phyloP scores from a whole-genome alignment of 2,888 invertebrate species.

The Drosophila vallismaia region DNA sequence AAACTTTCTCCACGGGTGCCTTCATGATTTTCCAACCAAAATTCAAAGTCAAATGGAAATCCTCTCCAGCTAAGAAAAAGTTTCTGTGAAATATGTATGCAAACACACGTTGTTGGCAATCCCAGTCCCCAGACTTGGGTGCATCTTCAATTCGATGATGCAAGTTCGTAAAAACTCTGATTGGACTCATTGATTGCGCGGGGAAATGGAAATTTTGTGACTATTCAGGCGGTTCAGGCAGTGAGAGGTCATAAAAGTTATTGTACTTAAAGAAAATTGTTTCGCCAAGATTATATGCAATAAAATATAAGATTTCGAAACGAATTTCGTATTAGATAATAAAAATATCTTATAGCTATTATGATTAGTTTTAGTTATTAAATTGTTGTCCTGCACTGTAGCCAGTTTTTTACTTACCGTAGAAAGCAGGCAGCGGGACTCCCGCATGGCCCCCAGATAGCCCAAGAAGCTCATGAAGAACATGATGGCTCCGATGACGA shows the following conservation, averaged over 20 bases:
- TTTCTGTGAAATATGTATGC: slow-evolving; percentile 46
- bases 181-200: slow-evolving; percentile 35
- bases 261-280: too few species aligned
- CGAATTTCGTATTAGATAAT: too few species aligned
- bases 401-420: slow-evolving; percentile 85
- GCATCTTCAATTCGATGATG: slow-evolving; percentile 29
- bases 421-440: slow-evolving; percentile 88
- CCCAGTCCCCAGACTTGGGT: not conserved
- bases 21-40: slow-evolving; percentile 36
- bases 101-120: slow-evolving; percentile 28
- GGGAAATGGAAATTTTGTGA: slow-evolving; percentile 24
- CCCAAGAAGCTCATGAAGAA: slow-evolving; percentile 90
- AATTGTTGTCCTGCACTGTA: not conserved
- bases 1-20: slow-evolving; percentile 54
- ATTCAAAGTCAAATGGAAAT: slow-evolving; percentile 59
- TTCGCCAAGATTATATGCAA: too few species aligned
- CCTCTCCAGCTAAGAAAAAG: slow-evolving; percentile 16
- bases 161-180: slow-evolving; percentile 40
- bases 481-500: slow-evolving; percentile 88
- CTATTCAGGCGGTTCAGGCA: slow-evolving; percentile 6
- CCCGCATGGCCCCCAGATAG: slow-evolving; percentile 88
- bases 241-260: not conserved
- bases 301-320: too few species aligned
- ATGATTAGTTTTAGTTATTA: not conserved
- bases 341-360: not conserved